Evolutionary conservation across 1,140 invertebrate species (phyloP), one percentile per base, ranked within the genome.

Genomic region (Neuroterus valhalla): DNA sequence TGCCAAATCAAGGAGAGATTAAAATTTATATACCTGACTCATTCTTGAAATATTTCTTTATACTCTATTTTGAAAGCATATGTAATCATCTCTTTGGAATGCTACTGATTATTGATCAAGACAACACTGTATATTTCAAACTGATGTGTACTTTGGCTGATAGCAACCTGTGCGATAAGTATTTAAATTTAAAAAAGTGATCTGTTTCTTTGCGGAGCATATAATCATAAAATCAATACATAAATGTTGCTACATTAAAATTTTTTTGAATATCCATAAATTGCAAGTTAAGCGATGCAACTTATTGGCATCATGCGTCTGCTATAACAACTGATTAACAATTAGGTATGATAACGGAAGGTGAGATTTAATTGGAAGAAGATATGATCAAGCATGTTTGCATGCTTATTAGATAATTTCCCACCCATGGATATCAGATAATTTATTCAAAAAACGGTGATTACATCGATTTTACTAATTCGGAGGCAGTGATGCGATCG

Each of bases 21-120:
- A 38, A 38, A 38, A 38, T 8, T 31, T 5, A 31, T 31, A 31
- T 31, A 31, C 31, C 3, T 31, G 4, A 31, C 0, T 31, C 31
- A 31, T 31, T 50, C 11, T n/a, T 50, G n/a, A 50, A 19, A 50
- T 17, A 17, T 48, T 48, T 50, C 48, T 50, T 50, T 50, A n/a
- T 50, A 38, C 10, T 38, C 31, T 38, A 38, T 38, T 8, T 38
- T 38, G 10, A 50, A 50, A 50, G 6, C 8, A 50, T 19, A 21
- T 10, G 21, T 12, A 21, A 50, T 21, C 48, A 50, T 6, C 48
- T 50, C 48, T 50, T 50, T 21, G 19, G 48, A 50, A 21, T 50
- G 48, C 48, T 50, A 50, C 48, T 21, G 48, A 50, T 48, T 19
- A 48, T 48, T 38, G 17, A 48, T 17, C n/a, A 15, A 6, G 46